Percentiles rank a stretch among this genome's conserved stretches.
These are phyloP conservation scores for Gerris buenoi DNA, from an alignment of 1,140 invertebrate species.

Conservation along the genomic window DNA sequence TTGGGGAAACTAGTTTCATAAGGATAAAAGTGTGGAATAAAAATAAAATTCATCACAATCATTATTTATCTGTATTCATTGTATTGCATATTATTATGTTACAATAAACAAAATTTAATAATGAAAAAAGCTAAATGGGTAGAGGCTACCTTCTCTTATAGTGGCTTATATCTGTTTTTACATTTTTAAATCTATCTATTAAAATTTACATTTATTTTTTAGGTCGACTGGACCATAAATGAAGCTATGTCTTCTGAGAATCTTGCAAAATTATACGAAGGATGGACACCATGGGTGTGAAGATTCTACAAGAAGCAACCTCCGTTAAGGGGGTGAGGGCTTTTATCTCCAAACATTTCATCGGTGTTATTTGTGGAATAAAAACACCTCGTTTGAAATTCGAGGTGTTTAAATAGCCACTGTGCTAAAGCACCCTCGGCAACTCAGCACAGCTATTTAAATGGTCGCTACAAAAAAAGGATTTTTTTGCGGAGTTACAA, in stretches of 20 bases:
- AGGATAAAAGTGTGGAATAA: not conserved
- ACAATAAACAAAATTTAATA: not conserved
- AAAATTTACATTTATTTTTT: slow-evolving; percentile 7
- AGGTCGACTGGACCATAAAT: slow-evolving; percentile 85
- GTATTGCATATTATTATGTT: not conserved
- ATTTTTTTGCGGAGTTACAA: no score
- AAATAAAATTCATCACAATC: not conserved
- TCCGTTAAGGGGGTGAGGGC: no score
- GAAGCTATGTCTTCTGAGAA: slow-evolving; percentile 87
- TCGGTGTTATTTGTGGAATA: no score
- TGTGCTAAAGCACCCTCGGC: no score
- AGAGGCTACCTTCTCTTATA: no score
- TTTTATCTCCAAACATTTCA: no score
- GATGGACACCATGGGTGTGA: slow-evolving; percentile 99
- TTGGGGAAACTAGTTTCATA: no score
- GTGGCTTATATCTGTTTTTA: not conserved
- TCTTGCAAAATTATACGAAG: slow-evolving; percentile 90
- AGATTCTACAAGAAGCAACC: no score
- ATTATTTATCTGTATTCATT: not conserved
- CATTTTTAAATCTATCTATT: not conserved
- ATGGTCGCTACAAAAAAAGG: no score
- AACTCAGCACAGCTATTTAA: no score
- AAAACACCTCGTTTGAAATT: no score
- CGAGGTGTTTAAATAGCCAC: no score
- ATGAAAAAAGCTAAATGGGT: not conserved